A percentile compares a stretch with the other conserved stretches of the same genome.
These are phyloP conservation scores for Flabesymbios commensalis DNA, from an alignment of 2,888 invertebrate genomes.

Conservation along the genomic window DNA sequence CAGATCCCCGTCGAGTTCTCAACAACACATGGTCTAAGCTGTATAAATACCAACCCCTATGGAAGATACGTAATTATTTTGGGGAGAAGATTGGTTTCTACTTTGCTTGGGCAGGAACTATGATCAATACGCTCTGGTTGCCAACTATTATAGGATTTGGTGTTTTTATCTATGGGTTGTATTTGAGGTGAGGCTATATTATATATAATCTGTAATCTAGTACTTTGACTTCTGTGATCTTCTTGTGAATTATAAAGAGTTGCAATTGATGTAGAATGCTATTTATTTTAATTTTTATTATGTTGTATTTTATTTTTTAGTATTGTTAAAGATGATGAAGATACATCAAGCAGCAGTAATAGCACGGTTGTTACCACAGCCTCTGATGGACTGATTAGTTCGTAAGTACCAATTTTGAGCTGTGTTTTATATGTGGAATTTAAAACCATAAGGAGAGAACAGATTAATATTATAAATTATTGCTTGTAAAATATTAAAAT, in stretches of 20 bases:
- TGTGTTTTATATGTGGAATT: too few relatives aligned
- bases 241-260: neutral
- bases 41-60: slow-evolving; percentile 59
- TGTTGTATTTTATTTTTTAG: too few relatives aligned
- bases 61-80: slow-evolving; percentile 62
- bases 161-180: slow-evolving; percentile 61
- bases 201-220: neutral
- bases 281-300: neutral
- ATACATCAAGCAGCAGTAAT: too few relatives aligned
- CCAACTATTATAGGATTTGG: slow-evolving; percentile 61
- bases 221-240: neutral
- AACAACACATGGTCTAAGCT: slow-evolving; percentile 52
- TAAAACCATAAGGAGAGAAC: too few relatives aligned
- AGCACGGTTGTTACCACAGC: too few relatives aligned
- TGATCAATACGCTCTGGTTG: slow-evolving; percentile 60
- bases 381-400: too few relatives aligned
- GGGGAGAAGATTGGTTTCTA: slow-evolving; percentile 64
- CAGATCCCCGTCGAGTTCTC: slow-evolving; percentile 43
- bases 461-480: too few relatives aligned
- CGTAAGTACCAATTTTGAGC: too few relatives aligned
- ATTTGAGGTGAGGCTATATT: slow-evolving; percentile 48
- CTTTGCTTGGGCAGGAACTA: slow-evolving; percentile 63
- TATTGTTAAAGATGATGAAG: too few relatives aligned
- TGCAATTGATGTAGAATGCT: neutral
- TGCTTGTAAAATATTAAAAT: too few relatives aligned